These are phyloP conservation scores for Dolichotis patagonum DNA, from an alignment of 2,113 vertebrate genomes.

Conservation along the genomic window DNA sequence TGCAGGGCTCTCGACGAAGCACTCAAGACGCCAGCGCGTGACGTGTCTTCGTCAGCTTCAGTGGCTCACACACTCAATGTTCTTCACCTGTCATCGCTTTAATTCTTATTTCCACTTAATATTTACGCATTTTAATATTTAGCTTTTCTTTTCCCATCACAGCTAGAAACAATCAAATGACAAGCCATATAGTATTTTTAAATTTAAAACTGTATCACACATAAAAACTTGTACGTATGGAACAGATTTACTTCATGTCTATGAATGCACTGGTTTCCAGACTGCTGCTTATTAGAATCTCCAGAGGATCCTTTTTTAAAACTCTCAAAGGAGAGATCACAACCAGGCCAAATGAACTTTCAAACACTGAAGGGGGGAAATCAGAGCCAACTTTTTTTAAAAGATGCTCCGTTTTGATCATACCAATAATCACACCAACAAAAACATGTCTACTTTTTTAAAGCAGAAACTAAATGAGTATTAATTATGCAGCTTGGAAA, in stretches of 20 bases:
- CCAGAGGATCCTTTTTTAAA: neutral
- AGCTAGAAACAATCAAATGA: neutral
- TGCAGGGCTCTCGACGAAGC: neutral
- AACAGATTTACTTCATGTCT: neutral
- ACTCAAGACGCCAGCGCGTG: neutral
- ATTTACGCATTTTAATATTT: neutral
- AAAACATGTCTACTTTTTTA: neutral
- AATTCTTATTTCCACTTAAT: neutral
- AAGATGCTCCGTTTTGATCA: neutral
- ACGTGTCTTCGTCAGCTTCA: neutral
- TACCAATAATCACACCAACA: neutral
- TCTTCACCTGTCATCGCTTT: neutral
- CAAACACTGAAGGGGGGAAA: neutral
- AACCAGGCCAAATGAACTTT: neutral
- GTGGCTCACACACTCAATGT: neutral
- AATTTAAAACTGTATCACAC: neutral
- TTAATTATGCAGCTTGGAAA: neutral
- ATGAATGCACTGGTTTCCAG: neutral
- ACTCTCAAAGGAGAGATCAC: neutral
- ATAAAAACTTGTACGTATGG: neutral
- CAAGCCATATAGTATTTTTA: neutral
- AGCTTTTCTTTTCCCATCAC: neutral
- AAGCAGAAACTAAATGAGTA: conserved; percentile 14
- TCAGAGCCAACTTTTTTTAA: neutral
- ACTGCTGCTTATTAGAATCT: neutral